A percentile compares a stretch with the other conserved stretches of the same genome.
phyloP scores from a whole-genome alignment of 2,888 invertebrate species.

The Temnothorax unifasciatus region DNA sequence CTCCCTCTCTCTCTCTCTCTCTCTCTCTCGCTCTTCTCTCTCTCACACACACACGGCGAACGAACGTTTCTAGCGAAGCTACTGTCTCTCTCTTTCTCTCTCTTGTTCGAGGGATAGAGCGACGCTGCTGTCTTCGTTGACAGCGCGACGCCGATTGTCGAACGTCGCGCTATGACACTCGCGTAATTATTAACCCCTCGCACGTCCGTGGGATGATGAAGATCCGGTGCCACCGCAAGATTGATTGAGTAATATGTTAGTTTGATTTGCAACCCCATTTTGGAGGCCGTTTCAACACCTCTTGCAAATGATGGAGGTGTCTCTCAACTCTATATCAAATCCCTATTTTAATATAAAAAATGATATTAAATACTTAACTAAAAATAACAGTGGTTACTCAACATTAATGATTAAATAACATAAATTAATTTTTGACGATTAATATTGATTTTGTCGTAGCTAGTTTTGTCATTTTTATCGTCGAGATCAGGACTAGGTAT shows the following conservation, averaged over 20 bases:
- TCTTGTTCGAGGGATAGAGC: conserved; percentile 32
- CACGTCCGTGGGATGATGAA: neutral
- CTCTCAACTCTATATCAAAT: neutral
- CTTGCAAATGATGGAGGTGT: neutral
- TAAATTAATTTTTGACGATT: neutral
- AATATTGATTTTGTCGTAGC: neutral
- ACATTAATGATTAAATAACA: neutral
- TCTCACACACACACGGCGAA: no score
- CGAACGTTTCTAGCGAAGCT: conserved; percentile 9
- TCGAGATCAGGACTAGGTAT: neutral
- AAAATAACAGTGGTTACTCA: no score
- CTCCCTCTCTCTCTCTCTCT: neutral
- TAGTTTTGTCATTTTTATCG: neutral
- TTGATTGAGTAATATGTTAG: neutral
- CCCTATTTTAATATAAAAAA: no score
- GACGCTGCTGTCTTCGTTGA: conserved; percentile 21
- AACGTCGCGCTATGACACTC: neutral
- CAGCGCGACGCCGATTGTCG: neutral
- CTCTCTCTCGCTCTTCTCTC: no score
- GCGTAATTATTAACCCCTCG: neutral
- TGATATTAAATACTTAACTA: no score
- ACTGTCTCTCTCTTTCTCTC: conserved; percentile 49
- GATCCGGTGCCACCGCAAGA: neutral
- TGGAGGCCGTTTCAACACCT: neutral
- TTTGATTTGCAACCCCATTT: neutral